A percentile compares a stretch with the other conserved stretches of the same genome.
phyloP scores from a whole-genome alignment of 2,888 invertebrate species.

The Bibio marci region DNA sequence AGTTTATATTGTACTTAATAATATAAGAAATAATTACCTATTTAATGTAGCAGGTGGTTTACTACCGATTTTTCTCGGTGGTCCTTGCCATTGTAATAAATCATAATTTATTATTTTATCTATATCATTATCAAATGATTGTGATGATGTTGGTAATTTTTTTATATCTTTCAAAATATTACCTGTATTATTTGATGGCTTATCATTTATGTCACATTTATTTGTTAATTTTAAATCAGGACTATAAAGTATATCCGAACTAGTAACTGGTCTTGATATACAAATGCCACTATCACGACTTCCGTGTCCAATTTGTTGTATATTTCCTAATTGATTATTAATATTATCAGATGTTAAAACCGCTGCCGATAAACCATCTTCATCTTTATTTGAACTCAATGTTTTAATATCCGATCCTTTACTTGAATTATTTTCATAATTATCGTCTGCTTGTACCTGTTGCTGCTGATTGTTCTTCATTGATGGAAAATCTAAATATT shows the following conservation, averaged over 20 bases:
- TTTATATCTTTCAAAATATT: background rate
- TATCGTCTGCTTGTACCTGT: conserved; percentile 6
- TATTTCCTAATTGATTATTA: too few relatives aligned
- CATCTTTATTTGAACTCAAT: background rate
- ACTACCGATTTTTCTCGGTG: too few relatives aligned
- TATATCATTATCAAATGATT: background rate
- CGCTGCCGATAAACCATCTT: conserved; percentile 6
- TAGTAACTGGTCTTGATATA: conserved; percentile 24
- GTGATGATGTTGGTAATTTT: background rate
- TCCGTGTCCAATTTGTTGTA: conserved; percentile 18
- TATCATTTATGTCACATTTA: conserved; percentile 15
- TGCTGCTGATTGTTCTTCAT: conserved; percentile 3
- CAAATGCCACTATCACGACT: conserved; percentile 28
- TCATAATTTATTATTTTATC: too few relatives aligned
- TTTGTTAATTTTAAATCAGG: conserved; percentile 4
- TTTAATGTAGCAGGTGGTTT: too few relatives aligned
- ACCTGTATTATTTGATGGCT: background rate
- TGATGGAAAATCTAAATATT: conserved; percentile 23
- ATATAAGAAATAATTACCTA: too few relatives aligned
- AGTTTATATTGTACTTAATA: too few relatives aligned
- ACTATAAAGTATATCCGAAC: conserved; percentile 16
- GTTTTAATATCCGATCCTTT: background rate
- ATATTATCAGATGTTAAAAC: too few relatives aligned
- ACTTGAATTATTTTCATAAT: background rate
- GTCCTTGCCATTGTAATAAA: background rate